phyloP scores from a whole-genome alignment of 2,888 invertebrate species.

The Spisula solida region DNA sequence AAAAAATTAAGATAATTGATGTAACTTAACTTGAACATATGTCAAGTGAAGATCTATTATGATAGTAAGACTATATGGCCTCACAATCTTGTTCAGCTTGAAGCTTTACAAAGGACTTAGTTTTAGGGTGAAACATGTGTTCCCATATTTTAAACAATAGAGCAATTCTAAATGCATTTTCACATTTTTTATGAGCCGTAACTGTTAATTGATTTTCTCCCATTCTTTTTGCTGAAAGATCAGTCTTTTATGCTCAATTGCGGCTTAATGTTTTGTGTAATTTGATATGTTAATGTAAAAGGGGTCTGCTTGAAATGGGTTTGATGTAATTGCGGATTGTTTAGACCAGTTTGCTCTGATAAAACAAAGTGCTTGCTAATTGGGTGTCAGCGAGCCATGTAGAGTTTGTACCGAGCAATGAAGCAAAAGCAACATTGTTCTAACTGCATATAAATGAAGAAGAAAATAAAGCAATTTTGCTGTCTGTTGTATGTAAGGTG shows the following conservation, averaged over 20 bases:
- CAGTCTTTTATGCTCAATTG: conserved; percentile 16
- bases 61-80: background rate
- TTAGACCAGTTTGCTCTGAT: background rate
- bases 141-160: conserved; percentile 28
- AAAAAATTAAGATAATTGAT: conserved; percentile 7
- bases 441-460: too few relatives aligned
- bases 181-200: conserved; percentile 9
- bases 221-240: conserved; percentile 16
- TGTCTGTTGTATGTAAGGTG: background rate
- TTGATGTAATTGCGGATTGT: background rate
- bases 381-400: background rate
- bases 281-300: conserved; percentile 19
- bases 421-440: too few relatives aligned
- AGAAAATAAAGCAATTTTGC: too few relatives aligned
- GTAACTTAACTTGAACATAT: background rate
- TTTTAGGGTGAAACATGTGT: conserved; percentile 12
- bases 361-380: background rate
- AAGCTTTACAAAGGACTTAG: background rate
- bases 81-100: background rate
- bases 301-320: conserved; percentile 5
- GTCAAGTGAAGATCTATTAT: background rate
- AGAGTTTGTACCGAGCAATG: background rate
- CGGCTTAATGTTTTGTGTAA: background rate
- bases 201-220: conserved; percentile 18
- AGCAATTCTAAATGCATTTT: conserved; percentile 16